phyloP scores from a whole-genome alignment of 2,888 invertebrate species.

The Plagodis pulveraria region DNA sequence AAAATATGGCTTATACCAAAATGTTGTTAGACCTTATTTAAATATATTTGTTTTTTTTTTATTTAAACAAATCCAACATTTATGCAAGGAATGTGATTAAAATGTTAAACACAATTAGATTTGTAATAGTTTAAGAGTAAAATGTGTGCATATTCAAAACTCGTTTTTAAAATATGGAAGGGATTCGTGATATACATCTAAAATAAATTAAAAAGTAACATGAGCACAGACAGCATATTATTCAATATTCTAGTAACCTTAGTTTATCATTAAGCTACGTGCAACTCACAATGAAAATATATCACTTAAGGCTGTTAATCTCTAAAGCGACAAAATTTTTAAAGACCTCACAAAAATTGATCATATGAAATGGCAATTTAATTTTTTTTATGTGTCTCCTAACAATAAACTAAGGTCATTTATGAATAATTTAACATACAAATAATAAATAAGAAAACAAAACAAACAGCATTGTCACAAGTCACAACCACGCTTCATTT shows the following conservation, averaged over 20 bases:
- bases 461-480: conserved; percentile 23
- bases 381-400: not conserved
- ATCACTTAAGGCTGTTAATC: too few species aligned
- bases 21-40: too few species aligned
- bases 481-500: conserved; percentile 25
- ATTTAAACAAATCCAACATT: too few species aligned
- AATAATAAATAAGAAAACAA: conserved; percentile 17
- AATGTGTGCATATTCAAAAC: conserved; percentile 1
- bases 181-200: conserved; percentile 13
- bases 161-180: conserved; percentile 8
- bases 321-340: too few species aligned
- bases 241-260: conserved; percentile 15
- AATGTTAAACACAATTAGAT: too few species aligned
- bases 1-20: too few species aligned
- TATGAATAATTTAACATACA: conserved; percentile 9
- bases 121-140: too few species aligned
- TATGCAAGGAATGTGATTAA: too few species aligned
- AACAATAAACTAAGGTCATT: conserved; percentile 12
- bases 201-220: conserved; percentile 4
- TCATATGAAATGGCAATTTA: not conserved
- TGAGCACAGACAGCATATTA: conserved; percentile 7
- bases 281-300: too few species aligned
- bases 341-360: not conserved
- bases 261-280: conserved; percentile 1
- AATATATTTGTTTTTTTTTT: too few species aligned